Evolutionary conservation across 1,140 invertebrate species (phyloP), one percentile per base, ranked within the genome.

Genomic region (Vanessa tameamea): DNA sequence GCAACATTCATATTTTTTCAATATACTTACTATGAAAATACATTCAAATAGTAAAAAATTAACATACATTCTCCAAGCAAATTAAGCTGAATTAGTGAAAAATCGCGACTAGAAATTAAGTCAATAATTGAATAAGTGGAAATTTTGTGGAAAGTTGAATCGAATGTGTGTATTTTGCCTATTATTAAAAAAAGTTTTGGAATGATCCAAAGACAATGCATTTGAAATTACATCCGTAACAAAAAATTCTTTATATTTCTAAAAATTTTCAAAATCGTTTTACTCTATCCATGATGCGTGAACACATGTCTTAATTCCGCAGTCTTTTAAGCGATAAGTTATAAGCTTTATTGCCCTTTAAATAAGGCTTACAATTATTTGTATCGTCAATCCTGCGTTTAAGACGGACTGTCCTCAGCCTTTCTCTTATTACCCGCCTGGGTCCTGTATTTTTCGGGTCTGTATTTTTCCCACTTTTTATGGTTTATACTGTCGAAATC

Each of bases 401-500:
- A 83, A 1, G 86, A 82, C 3, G 87, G 78, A 61, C 84, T 88
- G 43, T 92, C 91, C 16, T 93, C 89, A 0, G 92, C 93, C 86
- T 93, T 93, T 64, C 93, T 78, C 70, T 93, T 93, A 55, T 85
- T 92, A 0, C 86, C 87, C 0, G 90, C 85, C 4, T 89, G 83
- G 31, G 90, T 82, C 81, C 88, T 81, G 83, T 93, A 87, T 68
- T 82, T 90, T n/a, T 91, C 88, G 26, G 95, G 94, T 88, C 95
- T 94, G 76, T 96, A 97, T 86, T 96, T 96, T 82, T 99, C 97
- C 98, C 98, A 99, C 80, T 97, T 95, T 79, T 95, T 95, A 88
- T 99, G 98, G 87, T 99, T 97, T 0, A 99, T 91, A 0, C 90
- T 93, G 61, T 96, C 95, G 77, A 99, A 97, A 87, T 99, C 98